phyloP scores from a whole-genome alignment of 2,888 invertebrate genomes.

The Cryptocephalus primarius region DNA sequence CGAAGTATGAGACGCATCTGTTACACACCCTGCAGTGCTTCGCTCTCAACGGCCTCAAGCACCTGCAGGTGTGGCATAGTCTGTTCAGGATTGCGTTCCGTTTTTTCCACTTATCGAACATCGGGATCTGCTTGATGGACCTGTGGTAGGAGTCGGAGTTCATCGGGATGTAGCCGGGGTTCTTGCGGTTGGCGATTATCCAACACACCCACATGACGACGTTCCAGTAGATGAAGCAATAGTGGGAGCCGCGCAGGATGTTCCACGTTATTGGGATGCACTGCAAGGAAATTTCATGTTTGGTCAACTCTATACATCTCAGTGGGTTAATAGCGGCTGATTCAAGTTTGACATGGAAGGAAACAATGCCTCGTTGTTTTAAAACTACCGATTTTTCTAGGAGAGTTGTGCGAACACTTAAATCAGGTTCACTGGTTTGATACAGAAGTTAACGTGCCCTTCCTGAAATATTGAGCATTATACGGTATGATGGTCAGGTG shows the following conservation, averaged over 20 bases:
- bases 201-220: slow-evolving; percentile 88
- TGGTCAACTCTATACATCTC: no score
- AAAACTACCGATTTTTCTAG: no score
- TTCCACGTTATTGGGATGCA: slow-evolving; percentile 89
- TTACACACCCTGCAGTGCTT: slow-evolving; percentile 91
- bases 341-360: no score
- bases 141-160: slow-evolving; percentile 85
- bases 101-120: slow-evolving; percentile 87
- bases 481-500: no score
- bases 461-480: no score
- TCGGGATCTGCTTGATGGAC: slow-evolving; percentile 85
- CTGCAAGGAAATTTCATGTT: slow-evolving; percentile 35
- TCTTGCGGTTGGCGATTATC: slow-evolving; percentile 77
- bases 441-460: no score
- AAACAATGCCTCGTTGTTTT: no score
- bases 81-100: slow-evolving; percentile 69
- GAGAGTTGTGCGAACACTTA: no score
- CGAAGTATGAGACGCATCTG: slow-evolving; percentile 67
- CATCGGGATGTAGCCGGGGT: slow-evolving; percentile 82
- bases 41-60: slow-evolving; percentile 63
- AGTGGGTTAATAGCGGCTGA: no score
- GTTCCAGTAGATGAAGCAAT: slow-evolving; percentile 86
- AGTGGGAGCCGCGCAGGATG: slow-evolving; percentile 72
- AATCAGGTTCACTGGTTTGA: no score
- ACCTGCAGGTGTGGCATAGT: slow-evolving; percentile 76